phyloP scores from a whole-genome alignment of 1,140 invertebrate species.

The Ectropis grisescens region DNA sequence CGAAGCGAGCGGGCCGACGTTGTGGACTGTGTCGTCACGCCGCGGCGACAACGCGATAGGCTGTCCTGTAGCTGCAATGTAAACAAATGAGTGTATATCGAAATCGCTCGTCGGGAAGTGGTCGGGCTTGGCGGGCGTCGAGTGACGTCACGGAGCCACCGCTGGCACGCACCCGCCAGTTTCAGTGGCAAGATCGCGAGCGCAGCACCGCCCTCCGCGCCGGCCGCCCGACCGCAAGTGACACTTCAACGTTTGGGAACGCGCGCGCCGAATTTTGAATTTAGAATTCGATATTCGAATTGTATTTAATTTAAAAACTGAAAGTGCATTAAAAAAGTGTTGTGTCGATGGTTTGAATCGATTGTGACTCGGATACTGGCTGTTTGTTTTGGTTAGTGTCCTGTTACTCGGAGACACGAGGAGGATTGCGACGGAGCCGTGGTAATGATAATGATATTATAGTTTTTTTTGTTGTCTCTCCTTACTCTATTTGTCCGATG shows the following conservation, averaged over 20 bases:
- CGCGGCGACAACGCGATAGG: constrained; percentile 9
- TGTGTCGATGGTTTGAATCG: constrained; percentile 15
- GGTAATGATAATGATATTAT: no score
- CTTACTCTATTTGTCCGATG: no score
- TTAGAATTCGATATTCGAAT: constrained; percentile 10
- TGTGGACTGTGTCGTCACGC: background rate
- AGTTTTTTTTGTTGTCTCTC: no score
- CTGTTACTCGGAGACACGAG: no score
- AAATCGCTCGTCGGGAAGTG: constrained; percentile 14
- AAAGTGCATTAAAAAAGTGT: constrained; percentile 10
- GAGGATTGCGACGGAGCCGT: no score
- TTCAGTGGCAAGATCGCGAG: constrained; percentile 39
- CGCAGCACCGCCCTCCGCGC: constrained; percentile 25
- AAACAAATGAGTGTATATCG: constrained; percentile 8
- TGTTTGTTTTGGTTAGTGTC: constrained; percentile 13
- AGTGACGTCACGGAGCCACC: constrained; percentile 24
- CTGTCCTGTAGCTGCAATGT: constrained; percentile 4
- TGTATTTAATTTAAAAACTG: constrained; percentile 6
- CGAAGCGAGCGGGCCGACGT: no score
- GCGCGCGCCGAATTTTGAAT: no score
- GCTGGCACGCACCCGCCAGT: constrained; percentile 26
- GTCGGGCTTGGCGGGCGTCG: constrained; percentile 21
- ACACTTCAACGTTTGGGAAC: constrained; percentile 29
- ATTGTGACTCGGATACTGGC: constrained; percentile 16
- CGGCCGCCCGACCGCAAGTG: constrained; percentile 37